Conservation (phyloP, 2,797 vertebrate species). For the Lates japonicus region DNA sequence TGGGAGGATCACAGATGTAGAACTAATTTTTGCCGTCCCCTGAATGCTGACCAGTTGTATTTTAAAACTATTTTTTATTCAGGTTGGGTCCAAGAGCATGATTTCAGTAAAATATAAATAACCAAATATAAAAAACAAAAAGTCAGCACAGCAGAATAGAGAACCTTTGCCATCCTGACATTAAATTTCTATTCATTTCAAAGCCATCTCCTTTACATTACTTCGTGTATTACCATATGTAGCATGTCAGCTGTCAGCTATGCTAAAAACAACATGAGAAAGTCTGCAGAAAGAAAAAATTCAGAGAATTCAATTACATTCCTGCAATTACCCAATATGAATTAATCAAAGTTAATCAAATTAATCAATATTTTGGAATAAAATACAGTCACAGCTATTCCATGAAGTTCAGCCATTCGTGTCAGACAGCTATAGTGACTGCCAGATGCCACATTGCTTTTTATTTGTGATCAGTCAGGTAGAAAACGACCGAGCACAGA, state of each 20-base stretch:
- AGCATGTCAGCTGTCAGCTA: conserved; percentile 68
- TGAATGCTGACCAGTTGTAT: conserved; percentile 69
- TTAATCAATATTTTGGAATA: conserved; percentile 23
- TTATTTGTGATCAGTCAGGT: conserved; percentile 81
- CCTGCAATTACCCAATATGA: conserved; percentile 9
- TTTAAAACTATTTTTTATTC: conserved; percentile 46
- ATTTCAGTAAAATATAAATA: conserved; percentile 41
- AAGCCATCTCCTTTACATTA: conserved; percentile 40
- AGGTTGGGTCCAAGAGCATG: conserved; percentile 31
- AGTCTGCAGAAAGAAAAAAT: conserved; percentile 53
- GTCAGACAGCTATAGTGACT: conserved; percentile 64
- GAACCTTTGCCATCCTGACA: neutral
- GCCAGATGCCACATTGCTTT: conserved; percentile 78
- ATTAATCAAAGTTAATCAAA: too few species aligned
- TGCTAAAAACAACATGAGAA: conserved; percentile 39
- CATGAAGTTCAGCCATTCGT: conserved; percentile 43
- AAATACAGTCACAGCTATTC: conserved; percentile 33
- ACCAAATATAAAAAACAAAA: conserved; percentile 22
- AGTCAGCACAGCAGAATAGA: neutral
- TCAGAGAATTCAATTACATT: conserved; percentile 34
- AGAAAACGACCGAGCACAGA: conserved; percentile 73
- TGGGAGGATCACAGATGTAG: conserved; percentile 72
- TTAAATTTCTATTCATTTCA: conserved; percentile 49
- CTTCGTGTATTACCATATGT: conserved; percentile 64
- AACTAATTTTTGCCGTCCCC: conserved; percentile 60